Conservation (phyloP, 2,113 vertebrate genomes). For the Hypanus sabinus region DNA sequence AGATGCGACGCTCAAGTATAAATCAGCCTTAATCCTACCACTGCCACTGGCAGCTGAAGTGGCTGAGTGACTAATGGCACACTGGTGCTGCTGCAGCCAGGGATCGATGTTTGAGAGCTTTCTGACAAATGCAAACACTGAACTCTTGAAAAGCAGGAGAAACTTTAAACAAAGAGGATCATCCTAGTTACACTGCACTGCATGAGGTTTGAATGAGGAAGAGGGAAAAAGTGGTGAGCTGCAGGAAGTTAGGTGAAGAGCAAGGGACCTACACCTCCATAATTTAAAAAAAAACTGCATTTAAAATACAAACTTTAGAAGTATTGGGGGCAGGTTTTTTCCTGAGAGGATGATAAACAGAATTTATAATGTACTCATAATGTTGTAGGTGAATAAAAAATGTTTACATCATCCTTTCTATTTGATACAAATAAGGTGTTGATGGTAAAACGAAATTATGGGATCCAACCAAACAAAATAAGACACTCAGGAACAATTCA, state of each 20-base stretch:
- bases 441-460: not conserved
- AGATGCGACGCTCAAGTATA: too few relatives aligned
- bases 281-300: not conserved
- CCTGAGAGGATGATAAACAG: not conserved
- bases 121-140: not conserved
- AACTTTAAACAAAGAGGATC: not conserved
- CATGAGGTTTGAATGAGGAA: too few relatives aligned
- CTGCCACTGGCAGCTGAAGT: not conserved
- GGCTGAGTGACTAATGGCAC: not conserved
- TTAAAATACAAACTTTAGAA: not conserved
- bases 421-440: not conserved
- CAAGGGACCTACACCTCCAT: too few relatives aligned
- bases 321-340: not conserved
- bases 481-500: not conserved
- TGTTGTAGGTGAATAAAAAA: not conserved
- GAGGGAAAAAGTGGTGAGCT: too few relatives aligned
- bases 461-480: not conserved
- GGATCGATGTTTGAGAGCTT: not conserved
- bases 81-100: not conserved
- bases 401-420: not conserved
- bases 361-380: conserved; percentile 1
- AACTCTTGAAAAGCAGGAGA: not conserved
- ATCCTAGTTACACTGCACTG: not conserved
- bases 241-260: too few relatives aligned
- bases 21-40: not conserved